Percentiles rank a stretch among this genome's conserved stretches.
Conservation (phyloP, 1,140 invertebrate genomes). For the Drosophila funebris region DNA sequence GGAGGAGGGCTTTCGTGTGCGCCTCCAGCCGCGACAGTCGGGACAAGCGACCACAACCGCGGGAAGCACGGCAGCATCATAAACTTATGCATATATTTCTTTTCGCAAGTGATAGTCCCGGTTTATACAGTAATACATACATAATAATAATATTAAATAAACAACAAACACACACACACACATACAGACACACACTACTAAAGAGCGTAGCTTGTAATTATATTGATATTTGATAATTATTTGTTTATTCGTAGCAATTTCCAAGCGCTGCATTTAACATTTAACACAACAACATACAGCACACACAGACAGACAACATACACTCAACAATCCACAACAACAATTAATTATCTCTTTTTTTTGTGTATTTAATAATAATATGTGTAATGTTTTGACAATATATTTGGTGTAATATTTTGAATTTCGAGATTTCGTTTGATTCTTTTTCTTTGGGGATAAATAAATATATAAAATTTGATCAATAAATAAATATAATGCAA, state of each 20-base stretch:
- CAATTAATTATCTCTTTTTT: slow-evolving; percentile 58
- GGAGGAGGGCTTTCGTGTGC: slow-evolving; percentile 90
- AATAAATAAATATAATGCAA: no score
- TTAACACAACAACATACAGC: slow-evolving; percentile 8
- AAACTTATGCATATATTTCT: slow-evolving; percentile 46
- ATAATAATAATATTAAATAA: slow-evolving; percentile 25
- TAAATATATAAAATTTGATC: no score
- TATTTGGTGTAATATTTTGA: slow-evolving; percentile 70
- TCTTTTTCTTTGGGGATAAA: not conserved
- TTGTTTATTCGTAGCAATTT: slow-evolving; percentile 29
- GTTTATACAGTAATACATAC: slow-evolving; percentile 48
- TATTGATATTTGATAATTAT: slow-evolving; percentile 21
- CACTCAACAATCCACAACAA: not conserved
- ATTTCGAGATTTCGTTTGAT: not conserved
- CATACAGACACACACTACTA: slow-evolving; percentile 23
- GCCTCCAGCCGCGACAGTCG: slow-evolving; percentile 87
- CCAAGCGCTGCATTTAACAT: slow-evolving; percentile 34
- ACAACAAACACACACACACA: slow-evolving; percentile 20
- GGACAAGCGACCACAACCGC: slow-evolving; percentile 33
- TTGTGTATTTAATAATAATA: slow-evolving; percentile 72
- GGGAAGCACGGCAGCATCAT: slow-evolving; percentile 56
- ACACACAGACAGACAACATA: not conserved
- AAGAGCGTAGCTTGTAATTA: slow-evolving; percentile 25
- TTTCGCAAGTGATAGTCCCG: slow-evolving; percentile 50
- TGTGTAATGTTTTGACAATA: slow-evolving; percentile 77